phyloP scores from a whole-genome alignment of 2,888 invertebrate genomes.

The Molanna angustata region DNA sequence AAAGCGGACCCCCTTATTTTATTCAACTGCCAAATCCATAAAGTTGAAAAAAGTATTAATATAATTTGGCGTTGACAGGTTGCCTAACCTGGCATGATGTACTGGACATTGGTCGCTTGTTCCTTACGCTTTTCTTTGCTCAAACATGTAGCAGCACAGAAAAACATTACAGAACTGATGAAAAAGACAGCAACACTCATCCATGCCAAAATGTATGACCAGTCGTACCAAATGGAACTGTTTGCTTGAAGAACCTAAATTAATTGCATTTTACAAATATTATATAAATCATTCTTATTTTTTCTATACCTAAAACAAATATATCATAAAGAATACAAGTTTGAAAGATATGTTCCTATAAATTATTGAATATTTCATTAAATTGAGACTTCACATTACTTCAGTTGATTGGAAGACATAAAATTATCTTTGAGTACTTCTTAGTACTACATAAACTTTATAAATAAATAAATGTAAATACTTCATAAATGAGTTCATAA shows the following conservation, averaged over 20 bases:
- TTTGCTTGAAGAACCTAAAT: constrained; percentile 72
- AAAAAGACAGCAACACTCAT: constrained; percentile 74
- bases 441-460: too few species aligned
- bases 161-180: constrained; percentile 72
- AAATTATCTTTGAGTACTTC: too few species aligned
- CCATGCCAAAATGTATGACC: constrained; percentile 86
- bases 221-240: constrained; percentile 73
- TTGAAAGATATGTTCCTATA: too few species aligned
- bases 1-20: constrained; percentile 22
- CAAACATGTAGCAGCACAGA: constrained; percentile 76
- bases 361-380: too few species aligned
- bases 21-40: constrained; percentile 16
- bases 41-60: not conserved
- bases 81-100: constrained; percentile 83
- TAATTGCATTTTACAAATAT: too few species aligned
- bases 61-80: constrained; percentile 34
- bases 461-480: too few species aligned
- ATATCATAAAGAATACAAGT: too few species aligned
- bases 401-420: too few species aligned
- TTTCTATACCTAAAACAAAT: too few species aligned
- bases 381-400: too few species aligned
- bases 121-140: constrained; percentile 73
- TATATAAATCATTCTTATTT: too few species aligned
- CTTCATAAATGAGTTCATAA: too few species aligned
- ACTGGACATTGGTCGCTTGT: constrained; percentile 76